Evolutionary conservation across 2,113 vertebrate species (phyloP).

Genomic region (Falco punctatus): DNA sequence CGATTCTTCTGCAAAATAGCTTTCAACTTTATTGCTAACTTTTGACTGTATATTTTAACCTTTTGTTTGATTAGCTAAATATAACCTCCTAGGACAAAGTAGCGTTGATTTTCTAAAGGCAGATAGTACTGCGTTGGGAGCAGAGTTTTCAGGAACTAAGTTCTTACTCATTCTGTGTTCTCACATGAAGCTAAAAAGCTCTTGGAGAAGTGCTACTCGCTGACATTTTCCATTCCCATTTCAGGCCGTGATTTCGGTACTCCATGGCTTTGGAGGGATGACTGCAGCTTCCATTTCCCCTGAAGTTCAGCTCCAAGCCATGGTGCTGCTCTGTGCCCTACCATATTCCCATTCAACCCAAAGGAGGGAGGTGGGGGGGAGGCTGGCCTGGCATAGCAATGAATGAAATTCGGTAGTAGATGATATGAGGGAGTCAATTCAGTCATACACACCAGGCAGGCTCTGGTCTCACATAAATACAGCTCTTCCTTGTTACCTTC

Average conservation of each 20-base stretch:
- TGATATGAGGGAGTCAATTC: background rate
- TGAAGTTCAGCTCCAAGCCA: background rate
- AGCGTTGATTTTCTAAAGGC: background rate
- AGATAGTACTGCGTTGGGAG: background rate
- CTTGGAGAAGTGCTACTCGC: background rate
- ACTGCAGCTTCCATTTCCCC: background rate
- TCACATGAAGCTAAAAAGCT: background rate
- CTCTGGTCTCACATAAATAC: background rate
- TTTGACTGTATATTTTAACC: background rate
- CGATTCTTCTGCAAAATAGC: background rate
- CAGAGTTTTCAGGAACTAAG: background rate
- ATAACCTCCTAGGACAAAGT: background rate
- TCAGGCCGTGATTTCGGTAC: background rate
- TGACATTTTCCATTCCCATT: background rate
- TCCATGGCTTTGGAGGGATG: background rate
- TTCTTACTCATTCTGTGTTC: background rate
- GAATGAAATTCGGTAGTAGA: background rate
- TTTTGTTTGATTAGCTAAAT: background rate
- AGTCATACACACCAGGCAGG: background rate
- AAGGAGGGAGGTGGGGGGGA: background rate
- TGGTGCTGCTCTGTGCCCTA: background rate
- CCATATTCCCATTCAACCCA: background rate
- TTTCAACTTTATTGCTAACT: background rate
- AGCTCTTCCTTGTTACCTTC: background rate
- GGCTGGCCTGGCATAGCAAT: background rate